phyloP scores from a whole-genome alignment of 2,113 vertebrate species.

The Aegithalos caudatus region DNA sequence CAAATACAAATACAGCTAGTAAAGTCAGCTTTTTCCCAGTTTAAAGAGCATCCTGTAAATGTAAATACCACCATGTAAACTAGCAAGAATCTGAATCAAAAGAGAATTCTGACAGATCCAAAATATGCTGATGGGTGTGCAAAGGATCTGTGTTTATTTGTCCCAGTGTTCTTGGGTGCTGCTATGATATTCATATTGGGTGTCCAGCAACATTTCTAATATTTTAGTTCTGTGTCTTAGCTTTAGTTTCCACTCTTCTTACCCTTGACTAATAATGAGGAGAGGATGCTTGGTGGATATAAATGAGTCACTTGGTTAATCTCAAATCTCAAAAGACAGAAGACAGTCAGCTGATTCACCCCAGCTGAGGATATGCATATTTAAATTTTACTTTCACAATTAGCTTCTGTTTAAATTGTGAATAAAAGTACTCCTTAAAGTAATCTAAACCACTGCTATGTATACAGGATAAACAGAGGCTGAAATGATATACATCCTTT shows the following conservation, averaged over 20 bases:
- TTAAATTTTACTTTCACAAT: neutral
- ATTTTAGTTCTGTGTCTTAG: neutral
- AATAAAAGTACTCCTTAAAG: neutral
- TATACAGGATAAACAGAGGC: neutral
- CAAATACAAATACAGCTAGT: neutral
- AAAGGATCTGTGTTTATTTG: neutral
- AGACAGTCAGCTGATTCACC: neutral
- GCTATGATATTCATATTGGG: neutral
- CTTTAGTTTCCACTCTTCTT: neutral
- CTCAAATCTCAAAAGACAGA: neutral
- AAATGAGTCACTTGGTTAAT: neutral
- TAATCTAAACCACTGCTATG: neutral
- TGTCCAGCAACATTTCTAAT: neutral
- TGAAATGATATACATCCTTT: neutral
- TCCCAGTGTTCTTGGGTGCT: neutral
- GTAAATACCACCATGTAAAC: neutral
- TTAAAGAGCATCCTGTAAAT: neutral
- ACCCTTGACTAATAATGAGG: neutral
- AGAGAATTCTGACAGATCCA: neutral
- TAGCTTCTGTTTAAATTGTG: neutral
- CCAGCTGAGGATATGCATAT: neutral
- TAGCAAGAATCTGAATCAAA: neutral
- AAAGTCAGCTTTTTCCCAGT: neutral
- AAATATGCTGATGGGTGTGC: neutral
- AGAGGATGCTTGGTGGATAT: neutral